Base-by-base conservation (phyloP, 2,113 vertebrate species). In the Pseudorhombus dupliciocellatus region DNA sequence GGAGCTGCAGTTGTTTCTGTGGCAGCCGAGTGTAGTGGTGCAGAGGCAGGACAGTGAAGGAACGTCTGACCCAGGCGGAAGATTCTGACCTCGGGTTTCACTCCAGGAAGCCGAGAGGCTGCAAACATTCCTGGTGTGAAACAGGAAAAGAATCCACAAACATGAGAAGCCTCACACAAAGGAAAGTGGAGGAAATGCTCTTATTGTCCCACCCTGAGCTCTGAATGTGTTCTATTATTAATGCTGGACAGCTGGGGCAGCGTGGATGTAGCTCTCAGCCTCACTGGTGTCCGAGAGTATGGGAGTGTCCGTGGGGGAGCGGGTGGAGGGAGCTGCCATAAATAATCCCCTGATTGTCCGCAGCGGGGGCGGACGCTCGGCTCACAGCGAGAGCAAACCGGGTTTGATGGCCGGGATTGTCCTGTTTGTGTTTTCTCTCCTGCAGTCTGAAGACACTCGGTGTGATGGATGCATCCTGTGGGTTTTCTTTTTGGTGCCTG, bases 181-280 rank as follows among this genome's bases (percentile, higher is more conserved):
- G 58, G 5, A 57, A 42, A 70, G 8, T 16, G 4, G 58, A 34
- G 51, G 80, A 82, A 67, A 74, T 60, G 82, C 68, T 84, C 84
- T 83, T 71, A 86, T 79, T 84, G 37, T 69, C 20, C 60, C 64
- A 34, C 62, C 52, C 37, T 61, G 28, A 31, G 59, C 20, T 60
- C 24, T 70, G 67, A 84, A 77, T 16, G 7, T 77, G 37, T 70
- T 87, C 57, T 55, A 89, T 89, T 88, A 91, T 91, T 91, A 70
- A 90, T 88, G 51, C 57, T 18, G 55, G 84, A 78, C 86, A 77
- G 69, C 71, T 85, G 84, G 60, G 66, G 40, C 60, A 65, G 69
- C 12, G 53, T 48, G 67, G 62, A 24, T 55, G 30, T 5, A 34
- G 76, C 70, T 84, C 71, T 81, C 66, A 81, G 73, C 15, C 64